Evolutionary conservation across 1,140 invertebrate genomes (phyloP).

Genomic region (Lordiphosa mommai): DNA sequence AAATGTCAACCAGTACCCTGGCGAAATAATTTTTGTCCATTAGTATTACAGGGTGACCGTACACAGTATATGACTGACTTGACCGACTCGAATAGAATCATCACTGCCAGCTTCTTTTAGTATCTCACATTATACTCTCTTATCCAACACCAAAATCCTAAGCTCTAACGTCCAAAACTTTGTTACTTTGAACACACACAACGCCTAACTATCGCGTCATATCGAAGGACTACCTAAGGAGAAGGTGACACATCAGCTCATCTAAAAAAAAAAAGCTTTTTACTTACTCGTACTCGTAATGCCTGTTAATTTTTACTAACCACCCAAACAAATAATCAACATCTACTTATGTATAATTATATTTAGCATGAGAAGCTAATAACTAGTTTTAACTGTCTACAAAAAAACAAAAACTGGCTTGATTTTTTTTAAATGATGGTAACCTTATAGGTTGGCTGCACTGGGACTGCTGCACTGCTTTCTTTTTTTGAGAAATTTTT

Average conservation of each 20-base stretch:
- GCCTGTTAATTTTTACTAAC: slow-evolving; percentile 47
- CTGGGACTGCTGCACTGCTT: no score
- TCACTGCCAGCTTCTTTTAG: slow-evolving; percentile 27
- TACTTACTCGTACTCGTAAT: slow-evolving; percentile 44
- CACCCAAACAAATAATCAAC: slow-evolving; percentile 20
- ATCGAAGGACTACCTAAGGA: slow-evolving; percentile 54
- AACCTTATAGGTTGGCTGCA: no score
- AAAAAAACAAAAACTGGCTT: slow-evolving; percentile 13
- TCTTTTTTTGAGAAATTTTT: no score
- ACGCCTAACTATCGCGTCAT: slow-evolving; percentile 50
- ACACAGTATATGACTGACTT: neutral
- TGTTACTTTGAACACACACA: slow-evolving; percentile 53
- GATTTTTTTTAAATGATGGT: slow-evolving; percentile 24
- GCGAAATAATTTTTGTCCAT: neutral
- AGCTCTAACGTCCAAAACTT: slow-evolving; percentile 54
- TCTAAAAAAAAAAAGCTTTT: slow-evolving; percentile 51
- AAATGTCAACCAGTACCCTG: slow-evolving; percentile 50
- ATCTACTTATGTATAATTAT: slow-evolving; percentile 26
- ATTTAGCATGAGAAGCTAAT: slow-evolving; percentile 62
- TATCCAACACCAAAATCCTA: slow-evolving; percentile 27
- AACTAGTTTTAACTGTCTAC: slow-evolving; percentile 19
- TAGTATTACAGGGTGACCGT: neutral
- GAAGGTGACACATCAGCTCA: slow-evolving; percentile 75
- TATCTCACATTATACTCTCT: slow-evolving; percentile 7
- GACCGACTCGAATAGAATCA: slow-evolving; percentile 2